Conservation (phyloP, 2,113 vertebrate species). For the Phasianus colchicus region DNA sequence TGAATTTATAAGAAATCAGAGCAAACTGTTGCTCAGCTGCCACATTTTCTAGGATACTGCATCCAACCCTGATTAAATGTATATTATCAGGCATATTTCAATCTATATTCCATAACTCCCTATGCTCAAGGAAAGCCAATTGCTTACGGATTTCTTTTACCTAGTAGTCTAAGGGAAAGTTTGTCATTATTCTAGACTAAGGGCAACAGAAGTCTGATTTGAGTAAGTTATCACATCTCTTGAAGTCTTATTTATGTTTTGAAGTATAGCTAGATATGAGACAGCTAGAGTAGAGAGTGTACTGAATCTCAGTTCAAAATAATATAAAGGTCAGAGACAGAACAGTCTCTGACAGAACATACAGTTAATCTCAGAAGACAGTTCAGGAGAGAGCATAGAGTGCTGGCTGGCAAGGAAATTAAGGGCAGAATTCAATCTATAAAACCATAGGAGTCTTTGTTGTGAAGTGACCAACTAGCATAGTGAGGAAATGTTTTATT, state of each 20-base stretch:
- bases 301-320: neutral
- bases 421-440: neutral
- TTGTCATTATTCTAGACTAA: constrained; percentile 19
- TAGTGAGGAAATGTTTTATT: neutral
- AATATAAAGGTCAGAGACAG: neutral
- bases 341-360: neutral
- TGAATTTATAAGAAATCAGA: neutral
- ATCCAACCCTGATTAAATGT: neutral
- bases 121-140: neutral
- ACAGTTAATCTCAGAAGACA: neutral
- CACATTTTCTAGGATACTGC: neutral
- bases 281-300: neutral
- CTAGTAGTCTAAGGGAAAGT: constrained; percentile 6
- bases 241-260: constrained; percentile 29
- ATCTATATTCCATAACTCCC: neutral
- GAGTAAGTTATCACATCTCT: constrained; percentile 22
- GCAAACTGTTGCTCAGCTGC: neutral
- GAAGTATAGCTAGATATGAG: neutral
- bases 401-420: neutral
- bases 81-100: neutral
- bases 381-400: neutral
- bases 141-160: neutral
- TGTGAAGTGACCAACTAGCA: neutral
- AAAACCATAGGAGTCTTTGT: neutral
- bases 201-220: neutral